Conservation (phyloP, 1,140 invertebrate genomes). For the Aleiodes sp. region DNA sequence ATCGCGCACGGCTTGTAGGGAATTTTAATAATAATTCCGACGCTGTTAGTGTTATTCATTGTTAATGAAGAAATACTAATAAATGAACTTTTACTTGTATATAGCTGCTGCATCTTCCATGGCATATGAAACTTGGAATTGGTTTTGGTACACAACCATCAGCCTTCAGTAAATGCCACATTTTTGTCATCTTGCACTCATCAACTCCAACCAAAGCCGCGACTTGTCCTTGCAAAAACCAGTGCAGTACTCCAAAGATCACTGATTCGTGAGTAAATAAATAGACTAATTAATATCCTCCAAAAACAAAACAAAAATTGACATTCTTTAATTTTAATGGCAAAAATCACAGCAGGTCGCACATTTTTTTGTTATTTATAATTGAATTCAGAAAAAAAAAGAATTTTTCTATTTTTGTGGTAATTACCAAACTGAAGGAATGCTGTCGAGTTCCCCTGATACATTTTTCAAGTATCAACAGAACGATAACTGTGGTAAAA, state of each 20-base stretch:
- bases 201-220: slow-evolving; percentile 70
- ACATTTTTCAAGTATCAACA: slow-evolving; percentile 17
- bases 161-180: slow-evolving; percentile 91
- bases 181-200: slow-evolving; percentile 90
- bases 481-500: slow-evolving; percentile 45
- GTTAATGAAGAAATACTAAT: slow-evolving; percentile 22
- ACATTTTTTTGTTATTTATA: too few species aligned
- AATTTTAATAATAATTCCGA: too few species aligned
- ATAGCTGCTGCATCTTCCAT: slow-evolving; percentile 89
- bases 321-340: background rate
- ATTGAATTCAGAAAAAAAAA: background rate
- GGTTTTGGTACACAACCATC: slow-evolving; percentile 92
- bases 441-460: background rate
- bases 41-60: background rate
- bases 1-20: too few species aligned
- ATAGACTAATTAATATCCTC: background rate
- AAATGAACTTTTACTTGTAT: slow-evolving; percentile 76
- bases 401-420: background rate
- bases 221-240: slow-evolving; percentile 42
- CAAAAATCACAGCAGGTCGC: background rate
- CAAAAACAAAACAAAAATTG: background rate
- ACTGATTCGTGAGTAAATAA: slow-evolving; percentile 48
- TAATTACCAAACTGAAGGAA: slow-evolving; percentile 2
- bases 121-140: slow-evolving; percentile 92
- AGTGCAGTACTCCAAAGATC: slow-evolving; percentile 42